Percentiles rank a stretch among this genome's conserved stretches.
These are phyloP conservation scores for Masnerella sp. DNA, from an alignment of 2,888 invertebrate species.

Conservation along the genomic window DNA sequence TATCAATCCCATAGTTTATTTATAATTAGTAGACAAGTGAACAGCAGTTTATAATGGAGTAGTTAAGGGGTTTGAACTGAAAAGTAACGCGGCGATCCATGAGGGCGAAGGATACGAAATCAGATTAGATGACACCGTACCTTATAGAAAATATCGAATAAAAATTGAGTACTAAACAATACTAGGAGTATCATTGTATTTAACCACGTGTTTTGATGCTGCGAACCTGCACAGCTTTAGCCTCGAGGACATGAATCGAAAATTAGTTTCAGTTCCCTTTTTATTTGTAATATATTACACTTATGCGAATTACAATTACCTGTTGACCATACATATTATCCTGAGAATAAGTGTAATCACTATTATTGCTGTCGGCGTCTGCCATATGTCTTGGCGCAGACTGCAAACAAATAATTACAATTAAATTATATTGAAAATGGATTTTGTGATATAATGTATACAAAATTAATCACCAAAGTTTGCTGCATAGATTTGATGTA, in stretches of 20 bases:
- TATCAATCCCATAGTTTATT: no score
- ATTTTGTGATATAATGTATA: neutral
- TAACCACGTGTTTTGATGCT: constrained; percentile 18
- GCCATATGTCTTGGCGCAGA: constrained; percentile 44
- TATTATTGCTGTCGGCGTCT: constrained; percentile 46
- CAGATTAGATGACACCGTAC: constrained; percentile 33
- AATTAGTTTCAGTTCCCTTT: neutral
- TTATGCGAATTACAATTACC: constrained; percentile 17
- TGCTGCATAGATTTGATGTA: constrained; percentile 73
- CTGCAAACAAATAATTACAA: constrained; percentile 51
- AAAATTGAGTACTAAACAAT: constrained; percentile 30
- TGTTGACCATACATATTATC: constrained; percentile 41
- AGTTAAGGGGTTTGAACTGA: neutral
- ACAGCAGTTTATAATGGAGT: constrained; percentile 3
- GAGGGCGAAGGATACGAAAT: constrained; percentile 1
- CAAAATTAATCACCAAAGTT: constrained; percentile 66
- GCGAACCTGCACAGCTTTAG: constrained; percentile 11
- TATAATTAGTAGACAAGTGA: constrained; percentile 18
- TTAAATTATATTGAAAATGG: no score
- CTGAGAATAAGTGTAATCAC: constrained; percentile 49
- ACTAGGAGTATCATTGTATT: constrained; percentile 28
- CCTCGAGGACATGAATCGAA: constrained; percentile 13
- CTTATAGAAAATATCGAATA: constrained; percentile 34
- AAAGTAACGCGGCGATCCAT: neutral
- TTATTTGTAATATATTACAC: no score